Evolutionary conservation across 2,888 invertebrate genomes (phyloP).

Genomic region (Petrolisthes manimaculis): DNA sequence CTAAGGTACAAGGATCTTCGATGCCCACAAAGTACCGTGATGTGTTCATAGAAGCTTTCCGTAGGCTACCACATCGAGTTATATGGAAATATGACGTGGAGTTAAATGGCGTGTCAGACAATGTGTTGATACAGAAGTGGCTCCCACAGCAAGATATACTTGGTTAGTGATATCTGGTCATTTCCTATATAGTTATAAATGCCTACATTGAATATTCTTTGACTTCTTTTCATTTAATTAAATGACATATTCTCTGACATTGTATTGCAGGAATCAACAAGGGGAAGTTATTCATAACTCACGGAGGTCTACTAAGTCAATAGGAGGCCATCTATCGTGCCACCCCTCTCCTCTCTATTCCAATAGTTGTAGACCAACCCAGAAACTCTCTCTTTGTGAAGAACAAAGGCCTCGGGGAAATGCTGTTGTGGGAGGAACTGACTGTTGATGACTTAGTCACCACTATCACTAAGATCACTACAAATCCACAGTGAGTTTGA

Average conservation of each 20-base stretch:
- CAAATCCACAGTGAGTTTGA: slow-evolving; percentile 18
- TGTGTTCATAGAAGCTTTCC: slow-evolving; percentile 70
- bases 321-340: slow-evolving; percentile 54
- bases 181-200: too few relatives aligned
- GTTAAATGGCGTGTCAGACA: slow-evolving; percentile 37
- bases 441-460: slow-evolving; percentile 40
- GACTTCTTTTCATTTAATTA: too few relatives aligned
- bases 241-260: background rate
- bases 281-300: slow-evolving; percentile 48
- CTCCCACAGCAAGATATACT: slow-evolving; percentile 33
- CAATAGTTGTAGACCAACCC: slow-evolving; percentile 57
- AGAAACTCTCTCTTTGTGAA: slow-evolving; percentile 36
- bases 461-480: slow-evolving; percentile 34
- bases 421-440: slow-evolving; percentile 42
- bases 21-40: slow-evolving; percentile 90
- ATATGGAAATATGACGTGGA: slow-evolving; percentile 40
- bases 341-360: slow-evolving; percentile 53
- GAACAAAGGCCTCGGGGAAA: slow-evolving; percentile 37
- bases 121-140: slow-evolving; percentile 36
- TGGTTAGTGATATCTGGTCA: background rate
- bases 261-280: slow-evolving; percentile 16
- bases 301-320: slow-evolving; percentile 52
- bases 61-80: slow-evolving; percentile 38
- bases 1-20: slow-evolving; percentile 83
- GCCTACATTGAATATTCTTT: too few relatives aligned